Base-by-base conservation (phyloP, 2,888 invertebrate genomes). In the Hymenopus coronatus region DNA sequence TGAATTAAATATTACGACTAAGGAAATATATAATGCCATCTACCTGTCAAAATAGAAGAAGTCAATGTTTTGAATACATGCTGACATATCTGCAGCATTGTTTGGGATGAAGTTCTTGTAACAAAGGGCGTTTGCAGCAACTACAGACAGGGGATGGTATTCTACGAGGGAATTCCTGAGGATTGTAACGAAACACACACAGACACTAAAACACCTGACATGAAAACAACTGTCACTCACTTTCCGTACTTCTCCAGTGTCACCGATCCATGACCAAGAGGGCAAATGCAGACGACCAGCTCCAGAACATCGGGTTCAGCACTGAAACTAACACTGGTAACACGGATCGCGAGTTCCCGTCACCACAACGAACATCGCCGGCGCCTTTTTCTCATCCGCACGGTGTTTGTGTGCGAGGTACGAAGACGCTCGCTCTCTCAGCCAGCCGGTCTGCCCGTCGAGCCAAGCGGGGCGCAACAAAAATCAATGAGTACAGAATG, bases 401-500 rank as follows among this genome's bases (percentile, higher is more conserved):
- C 54, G 54, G 54, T 70, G 54, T 70, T 70, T 70, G 54, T 20
- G 54, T 70, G 54, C 54, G 54, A 25, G 54, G 54, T 70, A 70
- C 54, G 6, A 70, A 15, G 54, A 70, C 54, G 54, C 54, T 40
- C 40, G 4, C 40, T 25, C 54, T 70, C 54, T 70, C 54, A 70
- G 54, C 54, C 54, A 70, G 54, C 54, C 54, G 54, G 54, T 70
- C 54, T 70, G 54, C 83, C 27, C 46, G 40, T 25, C 86, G 27
- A 84, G 28, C 85, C 85, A 82, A 82, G 33, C 87, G 87, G 40
- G 54, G 84, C 82, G 83, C 88, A 84, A 88, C 88, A 88, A 88
- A 88, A 88, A 88, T 88, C 88, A 88, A 88, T 88, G 88, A 83
- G 83, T 88, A 88, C 88, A 88, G 84, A 88, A 88, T 88, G 88